Evolutionary conservation across 2,888 invertebrate species (phyloP).

Genomic region (Neoascia interrupta): DNA sequence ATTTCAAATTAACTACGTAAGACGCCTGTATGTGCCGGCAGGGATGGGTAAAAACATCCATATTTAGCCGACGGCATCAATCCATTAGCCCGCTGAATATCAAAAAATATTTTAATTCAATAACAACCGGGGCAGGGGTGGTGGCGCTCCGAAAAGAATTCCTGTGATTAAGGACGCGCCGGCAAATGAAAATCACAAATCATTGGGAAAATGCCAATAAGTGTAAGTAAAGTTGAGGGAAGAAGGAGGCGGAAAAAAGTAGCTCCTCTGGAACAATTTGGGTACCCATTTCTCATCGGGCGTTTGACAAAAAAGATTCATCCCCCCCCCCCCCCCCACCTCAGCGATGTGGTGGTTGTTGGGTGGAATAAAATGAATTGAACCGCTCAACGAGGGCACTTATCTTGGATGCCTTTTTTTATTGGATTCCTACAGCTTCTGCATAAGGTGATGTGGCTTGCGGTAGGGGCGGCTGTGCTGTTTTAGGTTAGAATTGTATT

Average conservation of each 20-base stretch:
- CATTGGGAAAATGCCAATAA: slow-evolving; percentile 38
- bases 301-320: slow-evolving; percentile 20
- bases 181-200: slow-evolving; percentile 34
- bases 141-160: not conserved
- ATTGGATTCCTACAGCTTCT: slow-evolving; percentile 10
- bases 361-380: slow-evolving; percentile 8
- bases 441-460: too few relatives aligned
- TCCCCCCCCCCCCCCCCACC: not conserved
- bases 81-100: slow-evolving; percentile 8
- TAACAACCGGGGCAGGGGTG: not conserved
- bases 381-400: slow-evolving; percentile 14
- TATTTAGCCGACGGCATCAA: slow-evolving; percentile 3
- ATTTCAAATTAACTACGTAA: too few relatives aligned
- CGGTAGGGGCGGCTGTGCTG: too few relatives aligned
- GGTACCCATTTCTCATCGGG: slow-evolving; percentile 3
- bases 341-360: not conserved
- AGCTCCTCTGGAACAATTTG: not conserved
- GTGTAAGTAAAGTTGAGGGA: not conserved
- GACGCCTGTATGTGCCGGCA: too few relatives aligned
- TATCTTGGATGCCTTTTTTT: slow-evolving; percentile 30
- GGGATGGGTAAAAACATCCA: not conserved
- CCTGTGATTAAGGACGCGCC: slow-evolving; percentile 26
- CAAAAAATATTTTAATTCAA: too few relatives aligned
- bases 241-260: not conserved
- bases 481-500: too few relatives aligned